Evolutionary conservation across 2,113 vertebrate species (phyloP).

Genomic region (Rhinolophus sinicus): DNA sequence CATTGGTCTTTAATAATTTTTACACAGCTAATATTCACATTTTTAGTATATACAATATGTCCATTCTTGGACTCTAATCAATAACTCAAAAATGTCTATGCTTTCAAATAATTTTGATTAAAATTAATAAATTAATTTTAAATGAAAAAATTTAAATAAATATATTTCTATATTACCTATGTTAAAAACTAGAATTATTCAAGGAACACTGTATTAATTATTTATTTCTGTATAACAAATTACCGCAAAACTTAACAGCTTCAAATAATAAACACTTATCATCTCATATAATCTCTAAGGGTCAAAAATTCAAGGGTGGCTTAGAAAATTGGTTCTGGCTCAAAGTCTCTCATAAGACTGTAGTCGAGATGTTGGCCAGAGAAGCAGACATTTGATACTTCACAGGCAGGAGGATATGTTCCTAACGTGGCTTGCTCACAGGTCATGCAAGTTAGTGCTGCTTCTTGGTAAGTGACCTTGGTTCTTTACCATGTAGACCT

Average conservation of each 20-base stretch:
- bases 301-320: not conserved
- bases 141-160: constrained; percentile 91
- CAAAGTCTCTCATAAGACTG: not conserved
- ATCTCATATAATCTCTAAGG: not conserved
- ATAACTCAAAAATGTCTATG: not conserved
- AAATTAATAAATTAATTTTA: constrained; percentile 86
- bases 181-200: not conserved
- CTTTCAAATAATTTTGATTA: constrained; percentile 66
- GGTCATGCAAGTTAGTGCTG: not conserved
- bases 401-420: not conserved
- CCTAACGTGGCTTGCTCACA: not conserved
- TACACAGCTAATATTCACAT: not conserved
- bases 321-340: not conserved
- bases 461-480: not conserved
- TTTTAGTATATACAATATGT: not conserved
- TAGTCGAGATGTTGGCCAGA: not conserved
- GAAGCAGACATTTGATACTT: not conserved
- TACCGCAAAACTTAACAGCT: not conserved
- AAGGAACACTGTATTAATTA: not conserved
- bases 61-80: not conserved
- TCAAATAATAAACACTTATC: constrained; percentile 1
- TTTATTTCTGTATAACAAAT: not conserved
- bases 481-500: not conserved
- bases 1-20: constrained; percentile 27
- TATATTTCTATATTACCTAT: not conserved